A percentile compares a stretch with the other conserved stretches of the same genome.
Conservation (phyloP, 2,888 invertebrate genomes). For the Tachina fera region DNA sequence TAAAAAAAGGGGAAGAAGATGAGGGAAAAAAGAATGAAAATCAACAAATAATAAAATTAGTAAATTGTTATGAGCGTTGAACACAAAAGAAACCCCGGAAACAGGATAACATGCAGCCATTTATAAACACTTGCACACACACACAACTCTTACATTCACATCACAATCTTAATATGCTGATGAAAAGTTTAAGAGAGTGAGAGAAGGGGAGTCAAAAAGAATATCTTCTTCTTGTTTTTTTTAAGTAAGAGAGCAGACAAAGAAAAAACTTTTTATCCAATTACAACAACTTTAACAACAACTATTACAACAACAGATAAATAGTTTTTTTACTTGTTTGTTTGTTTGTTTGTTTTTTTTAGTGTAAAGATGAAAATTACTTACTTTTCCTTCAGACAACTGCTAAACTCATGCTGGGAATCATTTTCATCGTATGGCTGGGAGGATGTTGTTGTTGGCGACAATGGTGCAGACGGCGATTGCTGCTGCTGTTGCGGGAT, state of each 20-base stretch:
- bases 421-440: conserved; percentile 72
- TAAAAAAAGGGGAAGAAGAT: neutral
- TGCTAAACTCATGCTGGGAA: conserved; percentile 79
- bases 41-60: conserved; percentile 67
- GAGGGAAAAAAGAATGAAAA: conserved; percentile 1
- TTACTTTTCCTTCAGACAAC: conserved; percentile 82
- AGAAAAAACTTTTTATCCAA: conserved; percentile 54
- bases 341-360: neutral
- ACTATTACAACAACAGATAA: conserved; percentile 3
- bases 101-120: conserved; percentile 55
- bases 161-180: conserved; percentile 5
- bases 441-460: conserved; percentile 63
- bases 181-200: conserved; percentile 24
- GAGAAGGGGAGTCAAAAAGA: neutral
- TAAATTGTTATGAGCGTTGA: conserved; percentile 64
- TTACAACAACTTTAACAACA: conserved; percentile 54
- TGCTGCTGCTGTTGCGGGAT: conserved; percentile 61
- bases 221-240: neutral
- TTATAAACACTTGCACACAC: conserved; percentile 32
- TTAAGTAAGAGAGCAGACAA: neutral
- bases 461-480: conserved; percentile 61
- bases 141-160: neutral
- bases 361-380: conserved; percentile 73
- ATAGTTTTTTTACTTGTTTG: too few species aligned
- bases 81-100: conserved; percentile 54